Evolutionary conservation across 2,888 invertebrate species (phyloP).

Genomic region (Epinotia ramella): DNA sequence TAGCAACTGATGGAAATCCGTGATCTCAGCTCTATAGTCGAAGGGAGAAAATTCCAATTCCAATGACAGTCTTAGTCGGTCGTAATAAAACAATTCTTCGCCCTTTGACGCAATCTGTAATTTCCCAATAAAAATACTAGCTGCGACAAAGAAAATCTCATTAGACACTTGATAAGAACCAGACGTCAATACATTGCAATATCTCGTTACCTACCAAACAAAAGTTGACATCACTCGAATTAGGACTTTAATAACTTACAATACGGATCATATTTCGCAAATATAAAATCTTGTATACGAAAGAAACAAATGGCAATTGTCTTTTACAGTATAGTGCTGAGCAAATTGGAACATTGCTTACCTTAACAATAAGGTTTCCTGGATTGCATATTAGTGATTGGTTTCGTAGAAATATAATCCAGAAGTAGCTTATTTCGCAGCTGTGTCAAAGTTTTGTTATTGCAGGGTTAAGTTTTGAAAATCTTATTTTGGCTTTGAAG

Average conservation of each 20-base stretch:
- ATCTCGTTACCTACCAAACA: background rate
- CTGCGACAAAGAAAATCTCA: background rate
- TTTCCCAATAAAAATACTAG: background rate
- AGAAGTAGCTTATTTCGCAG: background rate
- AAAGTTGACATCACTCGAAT: background rate
- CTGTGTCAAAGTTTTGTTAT: background rate
- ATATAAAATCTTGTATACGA: background rate
- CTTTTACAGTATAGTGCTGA: background rate
- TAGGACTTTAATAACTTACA: background rate
- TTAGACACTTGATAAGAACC: background rate
- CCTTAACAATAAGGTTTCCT: background rate
- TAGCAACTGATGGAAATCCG: too few species aligned
- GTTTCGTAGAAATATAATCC: background rate
- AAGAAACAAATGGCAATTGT: background rate
- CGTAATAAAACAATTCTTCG: too few species aligned
- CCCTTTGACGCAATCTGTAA: too few species aligned
- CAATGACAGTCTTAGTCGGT: too few species aligned
- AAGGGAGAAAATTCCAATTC: too few species aligned
- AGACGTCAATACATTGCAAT: constrained; percentile 6
- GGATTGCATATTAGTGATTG: background rate
- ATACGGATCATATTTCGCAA: background rate
- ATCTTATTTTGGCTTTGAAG: background rate
- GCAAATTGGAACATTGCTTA: background rate
- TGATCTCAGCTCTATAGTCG: too few species aligned
- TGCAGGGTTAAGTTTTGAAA: background rate